phyloP scores from a whole-genome alignment of 2,888 invertebrate species.

The Argyresthia albistria region DNA sequence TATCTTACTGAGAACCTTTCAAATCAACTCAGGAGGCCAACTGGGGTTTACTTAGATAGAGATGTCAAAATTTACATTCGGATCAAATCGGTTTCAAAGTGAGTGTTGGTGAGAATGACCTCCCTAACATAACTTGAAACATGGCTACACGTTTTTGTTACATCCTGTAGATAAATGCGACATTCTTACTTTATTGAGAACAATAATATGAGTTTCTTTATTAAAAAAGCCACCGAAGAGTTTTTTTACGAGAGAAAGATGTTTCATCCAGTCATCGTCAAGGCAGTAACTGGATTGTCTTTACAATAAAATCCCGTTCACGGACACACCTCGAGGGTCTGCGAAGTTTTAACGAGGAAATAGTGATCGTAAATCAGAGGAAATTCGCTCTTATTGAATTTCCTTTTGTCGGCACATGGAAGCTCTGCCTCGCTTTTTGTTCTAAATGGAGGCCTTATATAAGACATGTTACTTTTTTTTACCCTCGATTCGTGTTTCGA shows the following conservation, averaged over 20 bases:
- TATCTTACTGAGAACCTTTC: too few relatives aligned
- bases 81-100: too few relatives aligned
- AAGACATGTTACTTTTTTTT: background rate
- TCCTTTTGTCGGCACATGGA: constrained; percentile 57
- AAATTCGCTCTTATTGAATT: constrained; percentile 71
- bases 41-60: too few relatives aligned
- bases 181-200: too few relatives aligned
- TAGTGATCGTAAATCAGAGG: constrained; percentile 68
- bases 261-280: background rate
- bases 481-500: background rate
- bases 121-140: too few relatives aligned
- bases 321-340: constrained; percentile 49
- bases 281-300: constrained; percentile 32
- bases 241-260: background rate
- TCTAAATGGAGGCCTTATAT: constrained; percentile 20
- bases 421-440: constrained; percentile 54
- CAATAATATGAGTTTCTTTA: too few relatives aligned
- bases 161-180: too few relatives aligned
- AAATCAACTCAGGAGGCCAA: too few relatives aligned
- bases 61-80: too few relatives aligned
- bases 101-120: too few relatives aligned
- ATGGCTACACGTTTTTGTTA: too few relatives aligned
- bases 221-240: too few relatives aligned
- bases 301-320: constrained; percentile 44
- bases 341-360: constrained; percentile 63